Evolutionary conservation across 2,888 invertebrate species (phyloP).

Genomic region (Caprella mutica): DNA sequence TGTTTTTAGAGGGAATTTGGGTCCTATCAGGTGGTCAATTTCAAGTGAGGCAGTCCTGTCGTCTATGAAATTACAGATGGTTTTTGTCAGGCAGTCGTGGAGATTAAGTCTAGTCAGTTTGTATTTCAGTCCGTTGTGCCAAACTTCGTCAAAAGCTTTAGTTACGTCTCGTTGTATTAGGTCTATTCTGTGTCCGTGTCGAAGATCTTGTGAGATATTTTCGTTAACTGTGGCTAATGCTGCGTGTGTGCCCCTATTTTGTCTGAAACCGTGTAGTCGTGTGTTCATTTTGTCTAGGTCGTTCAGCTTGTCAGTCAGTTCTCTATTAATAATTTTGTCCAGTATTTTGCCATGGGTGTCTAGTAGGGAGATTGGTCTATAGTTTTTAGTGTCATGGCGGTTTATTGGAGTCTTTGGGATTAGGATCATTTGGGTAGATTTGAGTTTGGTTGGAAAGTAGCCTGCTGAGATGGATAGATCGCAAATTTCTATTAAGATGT

Average conservation of each 20-base stretch:
- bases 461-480: neutral
- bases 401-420: neutral
- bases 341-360: neutral
- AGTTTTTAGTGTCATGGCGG: neutral
- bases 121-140: neutral
- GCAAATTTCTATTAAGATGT: neutral
- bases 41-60: neutral
- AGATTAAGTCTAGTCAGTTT: neutral
- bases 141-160: neutral
- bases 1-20: neutral
- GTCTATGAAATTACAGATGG: neutral
- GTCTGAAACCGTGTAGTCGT: neutral
- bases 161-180: neutral
- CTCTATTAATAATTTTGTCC: neutral
- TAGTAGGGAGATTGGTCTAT: neutral
- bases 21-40: neutral
- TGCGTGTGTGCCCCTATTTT: neutral
- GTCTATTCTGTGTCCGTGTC: neutral
- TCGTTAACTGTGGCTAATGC: neutral
- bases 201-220: neutral
- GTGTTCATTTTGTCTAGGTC: neutral
- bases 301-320: neutral
- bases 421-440: neutral
- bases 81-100: neutral
- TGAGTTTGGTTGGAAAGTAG: neutral